phyloP scores from a whole-genome alignment of 2,888 invertebrate genomes.

The Pristionchus fissidentatus region DNA sequence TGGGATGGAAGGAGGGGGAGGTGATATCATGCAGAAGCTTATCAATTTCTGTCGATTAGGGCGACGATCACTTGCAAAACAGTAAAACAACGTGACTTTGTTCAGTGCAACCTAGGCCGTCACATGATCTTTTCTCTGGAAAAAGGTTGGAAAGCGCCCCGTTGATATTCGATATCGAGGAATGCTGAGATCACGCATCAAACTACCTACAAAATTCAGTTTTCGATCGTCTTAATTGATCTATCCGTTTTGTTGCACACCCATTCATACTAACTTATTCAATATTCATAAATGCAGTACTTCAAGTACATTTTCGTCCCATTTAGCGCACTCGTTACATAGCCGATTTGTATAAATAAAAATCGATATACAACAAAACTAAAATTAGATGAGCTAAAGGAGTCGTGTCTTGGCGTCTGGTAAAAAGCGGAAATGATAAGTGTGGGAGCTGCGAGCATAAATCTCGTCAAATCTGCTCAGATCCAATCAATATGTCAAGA shows the following conservation, averaged over 20 bases:
- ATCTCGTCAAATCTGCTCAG: too few relatives aligned
- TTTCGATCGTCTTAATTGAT: neutral
- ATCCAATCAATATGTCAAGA: too few relatives aligned
- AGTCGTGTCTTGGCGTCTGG: too few relatives aligned
- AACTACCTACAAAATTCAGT: too few relatives aligned
- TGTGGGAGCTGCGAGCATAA: too few relatives aligned
- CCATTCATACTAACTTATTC: neutral
- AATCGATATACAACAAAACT: too few relatives aligned
- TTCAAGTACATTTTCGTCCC: too few relatives aligned
- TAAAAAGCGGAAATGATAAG: too few relatives aligned
- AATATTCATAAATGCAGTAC: too few relatives aligned
- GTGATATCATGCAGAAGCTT: constrained; percentile 36
- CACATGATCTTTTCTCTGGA: constrained; percentile 1
- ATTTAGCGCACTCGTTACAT: too few relatives aligned
- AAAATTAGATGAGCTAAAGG: too few relatives aligned
- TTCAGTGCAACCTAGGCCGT: neutral
- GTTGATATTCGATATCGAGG: constrained; percentile 15
- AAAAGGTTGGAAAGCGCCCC: neutral
- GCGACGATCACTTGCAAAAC: constrained; percentile 36
- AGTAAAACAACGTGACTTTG: constrained; percentile 9
- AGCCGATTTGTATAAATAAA: too few relatives aligned
- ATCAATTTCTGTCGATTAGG: constrained; percentile 9
- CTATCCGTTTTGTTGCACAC: neutral
- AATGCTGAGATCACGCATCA: neutral
- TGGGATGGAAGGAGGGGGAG: neutral